Conservation (phyloP, 2,797 vertebrate species). For the Channa striata region DNA sequence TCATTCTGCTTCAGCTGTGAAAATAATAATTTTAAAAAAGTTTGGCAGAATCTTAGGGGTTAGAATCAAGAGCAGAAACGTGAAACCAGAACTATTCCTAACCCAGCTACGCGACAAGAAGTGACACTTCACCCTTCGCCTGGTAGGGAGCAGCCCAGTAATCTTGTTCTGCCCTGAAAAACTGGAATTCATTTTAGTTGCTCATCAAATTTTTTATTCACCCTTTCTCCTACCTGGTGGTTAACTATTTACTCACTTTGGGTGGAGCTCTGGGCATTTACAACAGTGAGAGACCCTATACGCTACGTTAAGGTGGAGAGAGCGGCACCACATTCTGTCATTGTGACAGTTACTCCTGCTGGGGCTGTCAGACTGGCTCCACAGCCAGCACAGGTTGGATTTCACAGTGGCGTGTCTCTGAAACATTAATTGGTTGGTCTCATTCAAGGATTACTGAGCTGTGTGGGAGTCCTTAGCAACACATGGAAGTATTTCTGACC, state of each 20-base stretch:
- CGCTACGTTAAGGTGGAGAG: constrained; percentile 24
- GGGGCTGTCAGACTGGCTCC: constrained; percentile 39
- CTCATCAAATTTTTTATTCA: constrained; percentile 52
- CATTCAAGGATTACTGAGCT: constrained; percentile 29
- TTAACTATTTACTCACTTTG: constrained; percentile 74
- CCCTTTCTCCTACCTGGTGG: constrained; percentile 25
- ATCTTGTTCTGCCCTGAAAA: neutral
- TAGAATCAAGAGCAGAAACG: too few species aligned
- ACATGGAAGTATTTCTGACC: neutral
- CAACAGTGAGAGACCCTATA: constrained; percentile 25
- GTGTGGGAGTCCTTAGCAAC: constrained; percentile 17
- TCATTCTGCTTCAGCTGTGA: too few species aligned
- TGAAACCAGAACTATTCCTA: too few species aligned
- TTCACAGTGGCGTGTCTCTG: constrained; percentile 35
- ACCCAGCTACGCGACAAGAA: too few species aligned
- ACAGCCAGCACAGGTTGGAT: constrained; percentile 24
- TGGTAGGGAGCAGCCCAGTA: too few species aligned
- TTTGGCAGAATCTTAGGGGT: too few species aligned
- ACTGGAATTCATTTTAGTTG: constrained; percentile 23
- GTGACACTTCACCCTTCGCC: too few species aligned
- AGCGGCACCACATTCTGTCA: neutral
- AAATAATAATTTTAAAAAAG: too few species aligned
- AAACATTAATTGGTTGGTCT: constrained; percentile 29
- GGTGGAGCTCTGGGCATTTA: constrained; percentile 34
- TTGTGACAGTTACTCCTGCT: constrained; percentile 24